These are phyloP conservation scores for Boulengeromyrus knoepffleri DNA, from an alignment of 2,113 vertebrate species.

Conservation along the genomic window DNA sequence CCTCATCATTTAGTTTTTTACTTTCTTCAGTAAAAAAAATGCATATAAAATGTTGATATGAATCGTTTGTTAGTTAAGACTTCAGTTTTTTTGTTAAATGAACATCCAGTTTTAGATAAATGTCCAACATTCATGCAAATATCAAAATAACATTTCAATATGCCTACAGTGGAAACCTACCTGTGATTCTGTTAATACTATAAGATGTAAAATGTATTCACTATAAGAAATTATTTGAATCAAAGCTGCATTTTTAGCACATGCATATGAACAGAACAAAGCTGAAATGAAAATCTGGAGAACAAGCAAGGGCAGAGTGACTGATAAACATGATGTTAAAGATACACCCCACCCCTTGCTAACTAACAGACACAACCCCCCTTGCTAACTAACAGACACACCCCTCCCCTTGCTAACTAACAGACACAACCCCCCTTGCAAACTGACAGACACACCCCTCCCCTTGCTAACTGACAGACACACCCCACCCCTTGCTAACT, in stretches of 20 bases:
- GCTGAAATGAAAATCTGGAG: neutral
- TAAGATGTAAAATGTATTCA: neutral
- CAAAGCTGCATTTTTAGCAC: neutral
- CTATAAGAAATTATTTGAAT: neutral
- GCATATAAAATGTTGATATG: neutral
- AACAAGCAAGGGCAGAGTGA: neutral
- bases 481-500: neutral
- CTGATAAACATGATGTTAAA: neutral
- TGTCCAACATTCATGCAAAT: neutral
- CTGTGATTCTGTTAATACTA: neutral
- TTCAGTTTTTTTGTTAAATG: neutral
- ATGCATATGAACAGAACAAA: neutral
- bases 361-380: neutral
- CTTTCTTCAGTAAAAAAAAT: neutral
- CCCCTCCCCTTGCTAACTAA: neutral
- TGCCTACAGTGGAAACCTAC: neutral
- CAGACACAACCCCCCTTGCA: neutral
- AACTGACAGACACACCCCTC: neutral
- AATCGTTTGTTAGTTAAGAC: neutral
- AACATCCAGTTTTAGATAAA: neutral
- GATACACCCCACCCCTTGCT: neutral
- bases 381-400: neutral
- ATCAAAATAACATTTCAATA: neutral
- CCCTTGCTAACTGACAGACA: neutral
- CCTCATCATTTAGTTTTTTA: neutral